These are phyloP conservation scores for Phainopepla nitens DNA, from an alignment of 2,113 vertebrate species.

Conservation along the genomic window DNA sequence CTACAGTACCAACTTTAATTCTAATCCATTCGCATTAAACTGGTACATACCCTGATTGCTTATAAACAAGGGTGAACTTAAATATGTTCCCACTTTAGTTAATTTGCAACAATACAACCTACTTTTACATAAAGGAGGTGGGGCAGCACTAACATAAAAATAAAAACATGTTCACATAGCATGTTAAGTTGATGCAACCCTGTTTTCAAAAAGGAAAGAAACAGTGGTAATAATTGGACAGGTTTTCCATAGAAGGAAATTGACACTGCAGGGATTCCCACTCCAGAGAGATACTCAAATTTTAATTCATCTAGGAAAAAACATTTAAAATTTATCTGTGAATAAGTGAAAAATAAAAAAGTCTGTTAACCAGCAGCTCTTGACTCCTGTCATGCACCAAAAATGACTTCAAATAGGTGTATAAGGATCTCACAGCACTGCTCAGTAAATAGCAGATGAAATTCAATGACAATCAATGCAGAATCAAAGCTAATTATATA, in stretches of 20 bases:
- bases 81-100: background rate
- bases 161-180: background rate
- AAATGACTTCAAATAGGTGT: background rate
- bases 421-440: background rate
- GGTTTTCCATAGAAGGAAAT: background rate
- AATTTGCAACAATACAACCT: background rate
- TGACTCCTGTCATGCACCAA: background rate
- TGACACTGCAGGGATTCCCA: background rate
- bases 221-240: background rate
- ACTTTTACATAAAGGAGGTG: background rate
- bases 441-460: slow-evolving; percentile 39
- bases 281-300: background rate
- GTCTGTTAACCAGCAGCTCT: background rate
- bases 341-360: background rate
- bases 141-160: background rate
- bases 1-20: background rate
- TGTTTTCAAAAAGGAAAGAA: background rate
- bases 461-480: slow-evolving; percentile 55
- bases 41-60: background rate
- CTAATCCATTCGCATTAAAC: background rate
- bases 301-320: background rate
- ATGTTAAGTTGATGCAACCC: background rate
- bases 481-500: slow-evolving; percentile 51
- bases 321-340: background rate
- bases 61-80: background rate